Evolutionary conservation across 2,888 invertebrate species (phyloP).

Genomic region (Serripes groenlandicus): DNA sequence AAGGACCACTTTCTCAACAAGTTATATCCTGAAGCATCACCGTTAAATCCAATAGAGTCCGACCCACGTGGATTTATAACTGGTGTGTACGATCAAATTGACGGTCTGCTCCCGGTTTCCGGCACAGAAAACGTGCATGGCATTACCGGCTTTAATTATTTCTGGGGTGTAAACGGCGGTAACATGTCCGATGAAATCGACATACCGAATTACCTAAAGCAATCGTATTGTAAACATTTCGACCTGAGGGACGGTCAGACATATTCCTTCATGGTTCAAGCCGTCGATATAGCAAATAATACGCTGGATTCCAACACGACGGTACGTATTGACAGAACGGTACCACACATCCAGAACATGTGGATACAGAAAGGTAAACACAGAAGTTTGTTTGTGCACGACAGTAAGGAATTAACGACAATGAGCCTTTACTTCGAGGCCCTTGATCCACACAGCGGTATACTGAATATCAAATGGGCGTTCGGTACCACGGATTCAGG

Average conservation of each 20-base stretch:
- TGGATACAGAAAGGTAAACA: slow-evolving; percentile 60
- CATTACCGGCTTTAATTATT: slow-evolving; percentile 48
- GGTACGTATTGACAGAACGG: slow-evolving; percentile 63
- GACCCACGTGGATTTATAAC: slow-evolving; percentile 42
- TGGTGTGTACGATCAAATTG: slow-evolving; percentile 65
- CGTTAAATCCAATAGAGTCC: slow-evolving; percentile 48
- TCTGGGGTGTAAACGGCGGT: slow-evolving; percentile 14
- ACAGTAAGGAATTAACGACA: slow-evolving; percentile 66
- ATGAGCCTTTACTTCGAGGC: slow-evolving; percentile 67
- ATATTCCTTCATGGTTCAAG: slow-evolving; percentile 45
- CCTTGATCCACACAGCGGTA: slow-evolving; percentile 71
- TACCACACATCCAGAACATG: slow-evolving; percentile 65
- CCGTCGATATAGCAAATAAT: slow-evolving; percentile 66
- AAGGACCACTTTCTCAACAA: slow-evolving; percentile 58
- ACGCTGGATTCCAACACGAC: slow-evolving; percentile 45
- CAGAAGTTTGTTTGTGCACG: slow-evolving; percentile 66
- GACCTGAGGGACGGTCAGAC: slow-evolving; percentile 63
- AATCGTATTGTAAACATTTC: slow-evolving; percentile 47
- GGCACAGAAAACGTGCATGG: slow-evolving; percentile 70
- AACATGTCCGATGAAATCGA: not conserved
- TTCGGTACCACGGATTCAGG: slow-evolving; percentile 52
- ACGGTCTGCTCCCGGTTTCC: slow-evolving; percentile 56
- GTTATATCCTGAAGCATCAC: slow-evolving; percentile 36
- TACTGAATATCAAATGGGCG: slow-evolving; percentile 63
- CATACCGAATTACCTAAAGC: slow-evolving; percentile 43